Evolutionary conservation across 2,888 invertebrate genomes (phyloP).

Genomic region (Cheilosia urbana): DNA sequence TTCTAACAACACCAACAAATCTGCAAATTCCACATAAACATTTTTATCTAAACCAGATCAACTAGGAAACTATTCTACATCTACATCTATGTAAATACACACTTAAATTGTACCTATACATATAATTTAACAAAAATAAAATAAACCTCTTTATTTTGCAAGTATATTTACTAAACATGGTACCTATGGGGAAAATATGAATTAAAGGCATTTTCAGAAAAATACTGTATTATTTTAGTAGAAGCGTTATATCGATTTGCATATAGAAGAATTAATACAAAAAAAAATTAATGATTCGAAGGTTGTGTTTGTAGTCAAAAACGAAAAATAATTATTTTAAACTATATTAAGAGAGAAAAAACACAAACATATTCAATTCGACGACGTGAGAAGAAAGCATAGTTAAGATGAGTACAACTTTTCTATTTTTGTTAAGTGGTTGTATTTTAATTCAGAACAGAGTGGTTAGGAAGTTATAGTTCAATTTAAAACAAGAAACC

Average conservation of each 20-base stretch:
- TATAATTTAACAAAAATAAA: background rate
- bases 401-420: background rate
- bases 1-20: conserved; percentile 1
- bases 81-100: background rate
- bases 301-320: conserved; percentile 37
- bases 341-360: background rate
- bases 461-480: background rate
- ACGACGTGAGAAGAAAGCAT: conserved; percentile 1
- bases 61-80: background rate
- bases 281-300: conserved; percentile 16
- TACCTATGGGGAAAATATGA: background rate
- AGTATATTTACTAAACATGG: background rate
- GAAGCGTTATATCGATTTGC: conserved; percentile 31
- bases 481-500: background rate
- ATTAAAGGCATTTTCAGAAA: conserved; percentile 13
- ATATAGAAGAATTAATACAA: conserved; percentile 10
- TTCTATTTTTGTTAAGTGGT: background rate
- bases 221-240: conserved; percentile 26
- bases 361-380: background rate
- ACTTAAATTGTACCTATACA: background rate
- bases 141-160: background rate
- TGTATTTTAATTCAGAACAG: background rate
- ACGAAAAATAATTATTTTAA: conserved; percentile 12
- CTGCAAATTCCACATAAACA: background rate
- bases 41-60: background rate